phyloP scores from a whole-genome alignment of 2,888 invertebrate species.

The Melanotus villosus region DNA sequence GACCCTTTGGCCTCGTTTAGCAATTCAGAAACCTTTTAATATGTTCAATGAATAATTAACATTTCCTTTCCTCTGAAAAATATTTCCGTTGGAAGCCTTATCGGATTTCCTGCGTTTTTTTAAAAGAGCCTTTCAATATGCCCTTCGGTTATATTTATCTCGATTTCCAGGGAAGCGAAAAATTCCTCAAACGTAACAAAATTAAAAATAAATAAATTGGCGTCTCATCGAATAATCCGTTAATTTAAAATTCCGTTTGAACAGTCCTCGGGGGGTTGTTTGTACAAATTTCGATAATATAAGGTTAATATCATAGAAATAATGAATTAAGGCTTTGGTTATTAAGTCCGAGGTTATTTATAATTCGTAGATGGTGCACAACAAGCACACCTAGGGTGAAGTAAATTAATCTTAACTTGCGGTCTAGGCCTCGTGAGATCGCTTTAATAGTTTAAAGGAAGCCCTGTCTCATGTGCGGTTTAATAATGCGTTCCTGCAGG shows the following conservation, averaged over 20 bases:
- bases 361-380: slow-evolving; percentile 26
- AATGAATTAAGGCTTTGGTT: slow-evolving; percentile 11
- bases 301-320: background rate
- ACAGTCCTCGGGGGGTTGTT: background rate
- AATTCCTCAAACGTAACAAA: background rate
- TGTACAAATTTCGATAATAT: background rate
- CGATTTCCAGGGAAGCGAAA: background rate
- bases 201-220: slow-evolving; percentile 6
- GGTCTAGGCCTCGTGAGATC: slow-evolving; percentile 24
- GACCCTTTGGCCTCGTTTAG: too few relatives aligned
- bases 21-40: background rate
- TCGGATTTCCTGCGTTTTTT: background rate
- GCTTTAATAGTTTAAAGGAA: slow-evolving; percentile 32
- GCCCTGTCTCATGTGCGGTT: slow-evolving; percentile 28
- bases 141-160: background rate
- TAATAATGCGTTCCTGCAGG: slow-evolving; percentile 25
- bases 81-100: background rate
- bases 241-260: background rate
- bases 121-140: background rate
- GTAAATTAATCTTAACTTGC: slow-evolving; percentile 40
- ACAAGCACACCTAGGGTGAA: slow-evolving; percentile 33
- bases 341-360: slow-evolving; percentile 18
- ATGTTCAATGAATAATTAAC: background rate
- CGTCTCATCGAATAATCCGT: background rate
- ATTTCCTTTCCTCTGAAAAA: background rate